These are phyloP conservation scores for Brachionus asplanchnoidis DNA, from an alignment of 1,140 invertebrate species.

Conservation along the genomic window DNA sequence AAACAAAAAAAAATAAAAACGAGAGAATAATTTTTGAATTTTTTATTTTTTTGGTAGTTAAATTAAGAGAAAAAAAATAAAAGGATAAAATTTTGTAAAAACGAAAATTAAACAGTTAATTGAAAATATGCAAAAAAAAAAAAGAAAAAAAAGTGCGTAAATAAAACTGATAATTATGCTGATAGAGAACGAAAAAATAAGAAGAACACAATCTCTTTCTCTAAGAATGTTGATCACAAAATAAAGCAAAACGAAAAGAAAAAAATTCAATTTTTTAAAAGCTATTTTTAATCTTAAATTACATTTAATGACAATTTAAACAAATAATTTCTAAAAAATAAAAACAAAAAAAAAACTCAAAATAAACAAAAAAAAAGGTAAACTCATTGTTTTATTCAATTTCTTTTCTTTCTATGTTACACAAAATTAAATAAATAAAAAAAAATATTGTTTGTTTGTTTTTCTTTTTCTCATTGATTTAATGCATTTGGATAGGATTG, in stretches of 20 bases:
- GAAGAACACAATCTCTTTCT: not conserved
- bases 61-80: not conserved
- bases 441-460: not conserved
- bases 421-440: slow-evolving; percentile 29
- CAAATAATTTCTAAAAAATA: not conserved
- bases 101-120: not conserved
- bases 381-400: not conserved
- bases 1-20: no score
- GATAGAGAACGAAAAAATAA: not conserved
- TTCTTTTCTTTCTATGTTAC: not conserved
- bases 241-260: not conserved
- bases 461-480: not conserved
- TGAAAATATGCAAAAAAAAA: not conserved
- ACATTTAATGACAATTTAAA: slow-evolving; percentile 9
- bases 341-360: not conserved
- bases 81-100: not conserved
- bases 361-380: slow-evolving; percentile 17
- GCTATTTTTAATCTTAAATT: not conserved
- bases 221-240: not conserved
- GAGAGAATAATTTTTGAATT: not conserved
- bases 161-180: not conserved
- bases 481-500: not conserved
- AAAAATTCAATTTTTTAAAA: not conserved
- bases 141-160: not conserved
- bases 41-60: slow-evolving; percentile 17